Base-by-base conservation (phyloP, 1,140 invertebrate genomes). In the Bombus cullumanus region DNA sequence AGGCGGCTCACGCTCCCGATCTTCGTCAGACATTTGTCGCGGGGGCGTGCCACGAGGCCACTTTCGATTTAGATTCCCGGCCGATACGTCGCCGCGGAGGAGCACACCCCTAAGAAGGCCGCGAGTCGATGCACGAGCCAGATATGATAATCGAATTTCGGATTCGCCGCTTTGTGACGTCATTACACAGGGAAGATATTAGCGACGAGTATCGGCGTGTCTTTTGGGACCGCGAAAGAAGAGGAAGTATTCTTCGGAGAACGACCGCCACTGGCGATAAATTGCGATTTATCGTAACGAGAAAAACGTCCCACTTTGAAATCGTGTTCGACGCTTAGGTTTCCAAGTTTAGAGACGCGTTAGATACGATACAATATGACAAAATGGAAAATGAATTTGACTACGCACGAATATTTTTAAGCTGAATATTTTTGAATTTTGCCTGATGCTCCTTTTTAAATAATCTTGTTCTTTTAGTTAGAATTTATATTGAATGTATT, bases 91-190 rank as follows among this genome's bases (percentile, higher is more conserved):
- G 71, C 37, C 43, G 82, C 25, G 75, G 77, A 79, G 64, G 53
- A 66, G 57, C 53, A 28, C 34, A 73, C 15, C 34, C 72, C 28
- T n/a, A 62, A 31, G 43, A 87, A 88, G 15, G 76, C 57, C 87
- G 22, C 43, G 43, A 76, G 43, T 53, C 83, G 87, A 88, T 87
- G 76, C 86, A 85, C 86, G 82, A 82, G 53, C 73, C 59, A 88
- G 82, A 89, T 89, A 89, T 85, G 86, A 88, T 85, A 85, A 89
- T 88, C 88, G 83, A 89, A 89, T 88, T 89, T 88, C 76, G 88
- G 59, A 73, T 74, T 73, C 62, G 59, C 66, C 86, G 73, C 73
- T 81, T 78, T 78, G 86, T 81, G 78, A 74, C 77, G 76, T 85
- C 68, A 85, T 81, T 81, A 64, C 53, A 68, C 64, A 25, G 31